phyloP scores from a whole-genome alignment of 2,113 vertebrate species.

The Eudyptes chrysolophus region DNA sequence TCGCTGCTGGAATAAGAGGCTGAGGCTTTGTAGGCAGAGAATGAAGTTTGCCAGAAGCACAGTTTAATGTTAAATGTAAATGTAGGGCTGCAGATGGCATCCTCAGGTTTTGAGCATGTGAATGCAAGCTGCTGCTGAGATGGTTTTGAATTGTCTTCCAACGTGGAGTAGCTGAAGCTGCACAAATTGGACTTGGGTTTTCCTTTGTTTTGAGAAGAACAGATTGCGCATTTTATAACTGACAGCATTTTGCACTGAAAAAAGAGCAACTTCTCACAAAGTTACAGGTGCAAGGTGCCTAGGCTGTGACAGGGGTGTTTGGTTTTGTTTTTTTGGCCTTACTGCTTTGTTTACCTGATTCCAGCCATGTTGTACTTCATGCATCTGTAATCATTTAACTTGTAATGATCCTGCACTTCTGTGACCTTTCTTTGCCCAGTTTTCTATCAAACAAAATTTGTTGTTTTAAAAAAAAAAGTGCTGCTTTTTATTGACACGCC shows the following conservation, averaged over 20 bases:
- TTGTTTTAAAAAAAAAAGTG: neutral
- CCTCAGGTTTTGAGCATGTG: neutral
- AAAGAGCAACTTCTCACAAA: neutral
- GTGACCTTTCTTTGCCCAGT: neutral
- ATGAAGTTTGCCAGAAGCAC: neutral
- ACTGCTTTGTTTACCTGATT: neutral
- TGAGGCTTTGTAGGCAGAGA: neutral
- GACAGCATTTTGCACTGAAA: neutral
- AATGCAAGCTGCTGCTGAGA: slow-evolving; percentile 4
- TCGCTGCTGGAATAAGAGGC: neutral
- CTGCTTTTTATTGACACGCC: neutral
- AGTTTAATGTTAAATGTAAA: neutral
- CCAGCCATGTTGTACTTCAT: neutral
- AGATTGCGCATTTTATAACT: neutral
- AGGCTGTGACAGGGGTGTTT: neutral
- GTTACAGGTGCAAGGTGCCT: neutral
- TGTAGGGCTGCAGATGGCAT: slow-evolving; percentile 25
- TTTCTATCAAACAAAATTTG: neutral
- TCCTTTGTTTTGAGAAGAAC: neutral
- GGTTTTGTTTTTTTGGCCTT: neutral
- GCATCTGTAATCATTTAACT: neutral
- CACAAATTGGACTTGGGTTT: neutral
- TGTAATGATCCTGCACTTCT: neutral
- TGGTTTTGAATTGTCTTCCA: neutral
- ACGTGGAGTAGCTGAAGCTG: neutral